Base-by-base conservation (phyloP, 2,888 invertebrate genomes). In the Andrena fulva region DNA sequence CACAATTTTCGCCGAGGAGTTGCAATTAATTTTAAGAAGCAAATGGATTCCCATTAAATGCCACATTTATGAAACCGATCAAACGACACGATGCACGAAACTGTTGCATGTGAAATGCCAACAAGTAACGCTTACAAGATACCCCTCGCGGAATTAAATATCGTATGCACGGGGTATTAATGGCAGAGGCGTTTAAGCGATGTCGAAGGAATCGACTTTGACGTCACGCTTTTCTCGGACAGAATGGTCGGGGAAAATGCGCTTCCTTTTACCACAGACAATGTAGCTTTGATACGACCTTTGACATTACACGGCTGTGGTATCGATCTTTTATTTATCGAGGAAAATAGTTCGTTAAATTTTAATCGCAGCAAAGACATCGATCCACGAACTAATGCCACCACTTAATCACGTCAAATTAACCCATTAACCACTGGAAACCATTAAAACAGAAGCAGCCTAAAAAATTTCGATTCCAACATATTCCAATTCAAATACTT, bases 291-390 rank as follows among this genome's bases (percentile, higher is more conserved):
- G 88, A 80, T 78, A 73, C 79, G 88, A 89, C 88, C 89, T 81
- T 78, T 89, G 89, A 89, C 89, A 89, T 89, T 89, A 81, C 78
- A 79, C 71, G 70, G 63, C 67, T 72, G 69, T 60, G 69, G 75
- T 85, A 88, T 89, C 89, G 88, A 85, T 85, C 82, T 78, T 84
- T 88, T 89, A 89, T 89, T 89, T 88, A 88, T 86, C 69, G 75
- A 85, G 77, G 68, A 73, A 82, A 85, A 85, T 69, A 67, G 81
- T 87, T 87, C 81, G 75, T 86, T 84, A 74, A 87, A 85, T 77
- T 85, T 85, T 64, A 71, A 82, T 62, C 42, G 52, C 52, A 67
- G 20, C 27, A 54, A 59, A 66, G 66, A 56, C 52, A 52, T 50
- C 20, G 31, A 27, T 31, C 10, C 12, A 1, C 27, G 10, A 16